These are phyloP conservation scores for Lucilia cuprina DNA, from an alignment of 1,140 invertebrate species.

Conservation along the genomic window DNA sequence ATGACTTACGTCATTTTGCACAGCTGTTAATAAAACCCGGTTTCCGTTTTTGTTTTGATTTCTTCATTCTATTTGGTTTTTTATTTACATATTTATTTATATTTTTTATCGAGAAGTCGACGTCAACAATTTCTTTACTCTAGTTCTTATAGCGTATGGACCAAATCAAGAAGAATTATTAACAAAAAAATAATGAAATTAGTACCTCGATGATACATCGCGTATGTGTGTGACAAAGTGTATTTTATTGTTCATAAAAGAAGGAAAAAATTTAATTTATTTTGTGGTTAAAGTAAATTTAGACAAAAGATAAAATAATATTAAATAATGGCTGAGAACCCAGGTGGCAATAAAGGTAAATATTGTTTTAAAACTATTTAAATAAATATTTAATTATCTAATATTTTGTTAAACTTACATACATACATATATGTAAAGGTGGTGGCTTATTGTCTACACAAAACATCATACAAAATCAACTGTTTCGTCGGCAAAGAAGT, in stretches of 20 bases:
- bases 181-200: not conserved
- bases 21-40: not conserved
- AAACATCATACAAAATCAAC: constrained; percentile 58
- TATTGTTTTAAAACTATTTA: not conserved
- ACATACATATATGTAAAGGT: not conserved
- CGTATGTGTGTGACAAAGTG: not conserved
- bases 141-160: not conserved
- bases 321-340: not conserved
- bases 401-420: not conserved
- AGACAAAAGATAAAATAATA: not conserved
- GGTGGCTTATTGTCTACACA: constrained; percentile 28
- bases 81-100: not conserved
- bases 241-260: not conserved
- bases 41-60: not conserved
- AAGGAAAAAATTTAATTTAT: not conserved
- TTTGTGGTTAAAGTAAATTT: not conserved
- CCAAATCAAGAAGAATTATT: not conserved
- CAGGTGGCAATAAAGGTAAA: not conserved
- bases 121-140: constrained; percentile 2
- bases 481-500: constrained; percentile 57
- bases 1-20: not conserved
- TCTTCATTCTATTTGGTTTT: not conserved
- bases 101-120: not conserved
- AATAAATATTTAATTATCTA: not conserved
- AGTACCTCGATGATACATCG: not conserved